Conservation (phyloP, 2,888 invertebrate genomes). For the Acanthosepion esculentum region DNA sequence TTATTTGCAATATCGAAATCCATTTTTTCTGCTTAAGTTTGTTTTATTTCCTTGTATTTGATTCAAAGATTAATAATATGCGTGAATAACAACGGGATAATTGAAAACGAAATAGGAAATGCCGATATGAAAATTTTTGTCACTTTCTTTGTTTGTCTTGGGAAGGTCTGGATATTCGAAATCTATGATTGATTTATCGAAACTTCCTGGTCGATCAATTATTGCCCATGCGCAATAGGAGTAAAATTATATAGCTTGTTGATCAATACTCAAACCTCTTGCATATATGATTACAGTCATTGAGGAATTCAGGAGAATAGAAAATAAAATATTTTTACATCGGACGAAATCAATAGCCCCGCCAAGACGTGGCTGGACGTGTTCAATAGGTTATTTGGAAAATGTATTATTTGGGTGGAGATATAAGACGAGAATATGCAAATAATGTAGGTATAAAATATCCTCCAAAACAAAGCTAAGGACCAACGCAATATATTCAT, state of each 20-base stretch:
- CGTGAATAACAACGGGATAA: background rate
- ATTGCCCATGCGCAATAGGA: background rate
- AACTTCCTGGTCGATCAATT: background rate
- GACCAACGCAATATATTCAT: too few species aligned
- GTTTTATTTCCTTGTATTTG: background rate
- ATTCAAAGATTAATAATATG: background rate
- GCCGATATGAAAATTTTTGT: background rate
- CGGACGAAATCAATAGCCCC: background rate
- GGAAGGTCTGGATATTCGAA: background rate
- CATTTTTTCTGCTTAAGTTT: background rate
- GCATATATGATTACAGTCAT: background rate
- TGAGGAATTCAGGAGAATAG: background rate
- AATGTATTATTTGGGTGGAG: too few species aligned
- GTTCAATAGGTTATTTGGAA: too few species aligned
- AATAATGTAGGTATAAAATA: too few species aligned
- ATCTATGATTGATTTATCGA: background rate
- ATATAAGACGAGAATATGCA: too few species aligned
- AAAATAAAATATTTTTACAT: background rate
- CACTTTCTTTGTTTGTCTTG: background rate
- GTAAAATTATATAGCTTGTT: background rate
- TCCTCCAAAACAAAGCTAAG: too few species aligned
- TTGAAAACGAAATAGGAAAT: background rate
- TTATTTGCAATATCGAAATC: background rate
- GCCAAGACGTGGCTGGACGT: too few species aligned
- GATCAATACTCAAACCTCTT: background rate